Percentiles rank a stretch among this genome's conserved stretches.
phyloP scores from a whole-genome alignment of 2,888 invertebrate species.

The Cataglyphis livida region DNA sequence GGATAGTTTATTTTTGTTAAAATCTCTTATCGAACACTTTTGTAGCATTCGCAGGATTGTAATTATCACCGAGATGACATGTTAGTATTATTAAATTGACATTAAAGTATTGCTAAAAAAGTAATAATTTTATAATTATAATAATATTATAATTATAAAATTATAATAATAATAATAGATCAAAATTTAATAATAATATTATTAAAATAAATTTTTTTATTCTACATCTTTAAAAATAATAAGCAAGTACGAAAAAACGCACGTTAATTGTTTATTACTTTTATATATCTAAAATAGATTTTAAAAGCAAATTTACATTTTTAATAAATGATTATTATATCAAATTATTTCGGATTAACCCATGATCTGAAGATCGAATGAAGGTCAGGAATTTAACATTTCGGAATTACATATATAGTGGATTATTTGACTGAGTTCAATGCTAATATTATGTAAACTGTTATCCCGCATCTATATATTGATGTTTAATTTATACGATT shows the following conservation, averaged over 20 bases:
- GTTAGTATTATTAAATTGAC: neutral
- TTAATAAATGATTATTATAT: neutral
- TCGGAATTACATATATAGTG: neutral
- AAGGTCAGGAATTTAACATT: constrained; percentile 44
- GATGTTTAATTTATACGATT: constrained; percentile 43
- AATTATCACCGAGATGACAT: neutral
- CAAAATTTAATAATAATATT: neutral
- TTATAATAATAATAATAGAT: too few species aligned
- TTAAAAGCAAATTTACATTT: neutral
- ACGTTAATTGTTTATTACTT: neutral
- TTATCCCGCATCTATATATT: neutral
- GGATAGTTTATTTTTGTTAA: neutral
- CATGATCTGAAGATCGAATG: neutral
- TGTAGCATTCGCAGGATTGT: neutral
- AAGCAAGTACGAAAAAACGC: neutral
- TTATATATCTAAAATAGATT: neutral
- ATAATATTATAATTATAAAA: too few species aligned
- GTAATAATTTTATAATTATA: too few species aligned
- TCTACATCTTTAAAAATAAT: neutral
- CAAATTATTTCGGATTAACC: neutral
- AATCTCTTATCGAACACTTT: neutral
- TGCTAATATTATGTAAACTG: constrained; percentile 33
- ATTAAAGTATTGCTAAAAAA: neutral
- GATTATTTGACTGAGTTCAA: constrained; percentile 56
- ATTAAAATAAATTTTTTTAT: neutral